Evolutionary conservation across 1,140 invertebrate genomes (phyloP), one percentile per base, ranked within the genome.

Genomic region (Araneus ventricosus): DNA sequence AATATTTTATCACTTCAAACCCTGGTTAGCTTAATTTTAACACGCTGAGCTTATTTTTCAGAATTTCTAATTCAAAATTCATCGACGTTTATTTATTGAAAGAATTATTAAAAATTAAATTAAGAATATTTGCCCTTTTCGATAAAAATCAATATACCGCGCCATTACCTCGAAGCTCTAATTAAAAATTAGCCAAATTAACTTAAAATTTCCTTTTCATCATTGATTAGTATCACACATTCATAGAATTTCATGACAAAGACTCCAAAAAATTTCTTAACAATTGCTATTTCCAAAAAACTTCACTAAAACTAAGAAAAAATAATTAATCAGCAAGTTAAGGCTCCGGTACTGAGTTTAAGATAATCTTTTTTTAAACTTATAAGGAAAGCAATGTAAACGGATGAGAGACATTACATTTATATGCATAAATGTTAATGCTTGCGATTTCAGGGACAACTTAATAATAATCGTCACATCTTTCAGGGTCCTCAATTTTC

Each of bases 391-490:
- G 8, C 14, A 67, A 27, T 27, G 27, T 67, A 67, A 67, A 30
- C n/a, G 27, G n/a, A n/a, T 17, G 4, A 8, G 61, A 6, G 63
- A 67, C 27, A 27, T 27, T 67, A 67, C 63, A 14, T 67, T 67
- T 67, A 67, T 67, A 67, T 67, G 63, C 63, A 67, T 67, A 67
- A 67, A 67, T 67, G 14, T 30, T 67, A 67, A 67, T 67, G n/a
- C 63, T 67, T 67, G 27, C n/a, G 63, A 67, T 14, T 67, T 67
- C 24, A n/a, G 63, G 63, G 63, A 67, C 63, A 67, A 67, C 63
- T 67, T 67, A 67, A 67, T 67, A 67, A 67, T 67, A 67, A 67
- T 67, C 63, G 63, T 67, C 63, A 67, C 63, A 67, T 67, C 24
- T 67, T 67, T 67, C 63, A 8, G 6, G 24, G 63, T 27, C 27